Base-by-base conservation (phyloP, 2,113 vertebrate genomes). In the Chaetura pelagica region DNA sequence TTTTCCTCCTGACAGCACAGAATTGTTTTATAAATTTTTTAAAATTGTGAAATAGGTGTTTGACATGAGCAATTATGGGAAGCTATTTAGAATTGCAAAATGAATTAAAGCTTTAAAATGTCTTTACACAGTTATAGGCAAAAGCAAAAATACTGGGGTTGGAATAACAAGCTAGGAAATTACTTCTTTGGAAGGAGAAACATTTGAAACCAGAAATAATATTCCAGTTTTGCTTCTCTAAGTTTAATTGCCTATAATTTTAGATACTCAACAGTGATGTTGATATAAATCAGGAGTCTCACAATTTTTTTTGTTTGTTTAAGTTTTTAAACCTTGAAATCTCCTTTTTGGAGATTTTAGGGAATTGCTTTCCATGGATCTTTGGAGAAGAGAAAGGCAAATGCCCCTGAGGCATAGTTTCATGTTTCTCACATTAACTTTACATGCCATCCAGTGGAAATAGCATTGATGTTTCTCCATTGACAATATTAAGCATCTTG, bases 11-110 rank as follows among this genome's bases (percentile, higher is more conserved):
- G 93, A 92, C 75, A 94, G 84, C 81, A 92, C n/a, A 64, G 81
- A 97, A 98, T 93, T 97, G 94, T 96, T 97, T 96, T 93, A 97
- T 96, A 96, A 93, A 88, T 97, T 97, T 97, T 98, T 95, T 7
- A 93, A 95, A 96, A 95, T 93, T 62, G 34, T 96, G 83, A 95
- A 94, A 97, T 97, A 95, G 81, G 81, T 97, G 64, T 97, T 96
- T 97, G 96, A 96, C 93, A 59, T 74, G 93, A 96, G 87, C 9
- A 7, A 96, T 97, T 97, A 97, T 96, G 83, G 72, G 82, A 90
- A 97, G 63, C 92, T 96, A 10, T 91, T 97, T 94, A 92, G 89
- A 95, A 88, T 22, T 96, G 78, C 76, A 97, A 95, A 95, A 93
- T 88, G 91, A 97, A 94, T 96, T 86, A 95, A 96, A 95, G 84